Evolutionary conservation across 92 coral and sea anemone species (phyloP), one percentile per base, ranked within the genome.

Genomic region (Nematostella vectensis): DNA sequence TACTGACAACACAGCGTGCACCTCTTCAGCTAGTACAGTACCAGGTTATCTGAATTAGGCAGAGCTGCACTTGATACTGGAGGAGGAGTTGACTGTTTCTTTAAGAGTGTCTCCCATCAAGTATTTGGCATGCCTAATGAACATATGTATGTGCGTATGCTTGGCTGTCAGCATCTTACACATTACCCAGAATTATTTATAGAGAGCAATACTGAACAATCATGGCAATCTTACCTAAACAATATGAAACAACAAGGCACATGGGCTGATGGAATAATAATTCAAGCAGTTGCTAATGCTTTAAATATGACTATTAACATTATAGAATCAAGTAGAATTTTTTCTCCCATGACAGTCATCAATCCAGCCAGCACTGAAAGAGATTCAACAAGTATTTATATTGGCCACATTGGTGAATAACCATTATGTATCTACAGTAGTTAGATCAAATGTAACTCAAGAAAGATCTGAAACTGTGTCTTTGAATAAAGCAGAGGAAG

Each of bases 261-360:
- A 67, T 75, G 81, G 81, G 67, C 77, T 77, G 83, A 74, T 74
- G 63, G 60, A 58, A 71, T 49, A 29, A 74, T 74, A 57, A 56
- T 74, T 39, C 81, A 74, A 74, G 81, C 81, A 66, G 75, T 67
- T 30, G 67, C 72, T 17, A 65, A 76, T 63, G 59, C 71, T 24
- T 50, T 76, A n/a, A 69, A 69, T 69, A 25, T 76, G 17, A 18
- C 59, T 48, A 74, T 74, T 54, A 40, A 67, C 24, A 66, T 74
- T 57, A 47, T 55, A 43, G 80, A 74, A 66, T 74, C 80, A 51
- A 57, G 50, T 65, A 39, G 29, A 42, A 68, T 55, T 25, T 65
- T 74, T 74, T 58, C 80, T 65, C 70, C 75, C 24, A 37, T 75
- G 31, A 68, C 75, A 47, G 53, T 59, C 45, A 48, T 65, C 47